phyloP scores from a whole-genome alignment of 1,140 invertebrate genomes.

The Drosophila aff. region DNA sequence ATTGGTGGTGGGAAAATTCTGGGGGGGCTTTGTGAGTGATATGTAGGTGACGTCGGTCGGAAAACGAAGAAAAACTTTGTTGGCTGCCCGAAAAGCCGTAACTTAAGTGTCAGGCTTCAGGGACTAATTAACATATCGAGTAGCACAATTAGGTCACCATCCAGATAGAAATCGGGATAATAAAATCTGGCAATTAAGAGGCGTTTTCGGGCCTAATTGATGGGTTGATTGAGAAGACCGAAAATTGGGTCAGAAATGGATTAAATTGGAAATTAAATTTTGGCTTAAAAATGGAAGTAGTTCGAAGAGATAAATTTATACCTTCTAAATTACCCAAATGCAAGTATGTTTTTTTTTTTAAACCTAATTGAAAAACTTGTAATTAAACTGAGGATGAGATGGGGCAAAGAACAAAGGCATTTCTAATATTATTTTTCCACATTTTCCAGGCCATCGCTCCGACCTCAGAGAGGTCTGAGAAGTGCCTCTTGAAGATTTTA shows the following conservation, averaged over 20 bases:
- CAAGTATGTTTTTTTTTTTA: background rate
- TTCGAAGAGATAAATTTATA: too few species aligned
- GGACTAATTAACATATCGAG: constrained; percentile 43
- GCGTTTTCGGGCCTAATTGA: background rate
- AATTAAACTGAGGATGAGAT: background rate
- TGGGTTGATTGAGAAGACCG: background rate
- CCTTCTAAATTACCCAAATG: background rate
- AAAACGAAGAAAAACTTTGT: constrained; percentile 28
- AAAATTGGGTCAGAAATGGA: background rate
- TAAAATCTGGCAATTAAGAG: constrained; percentile 9
- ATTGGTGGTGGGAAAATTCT: background rate
- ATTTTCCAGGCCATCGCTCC: background rate
- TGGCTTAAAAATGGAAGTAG: too few species aligned
- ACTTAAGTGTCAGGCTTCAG: constrained; percentile 34
- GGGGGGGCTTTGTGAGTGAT: constrained; percentile 18
- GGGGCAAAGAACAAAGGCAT: background rate
- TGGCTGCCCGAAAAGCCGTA: constrained; percentile 17
- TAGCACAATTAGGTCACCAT: constrained; percentile 33
- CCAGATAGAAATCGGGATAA: constrained; percentile 7
- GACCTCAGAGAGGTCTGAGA: background rate
- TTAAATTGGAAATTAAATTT: background rate
- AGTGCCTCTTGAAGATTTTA: constrained; percentile 6
- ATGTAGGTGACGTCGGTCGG: constrained; percentile 26
- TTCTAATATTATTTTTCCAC: background rate
- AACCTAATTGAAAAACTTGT: background rate